Base-by-base conservation (phyloP, 1,140 invertebrate species). In the Chironomus striatipennis region DNA sequence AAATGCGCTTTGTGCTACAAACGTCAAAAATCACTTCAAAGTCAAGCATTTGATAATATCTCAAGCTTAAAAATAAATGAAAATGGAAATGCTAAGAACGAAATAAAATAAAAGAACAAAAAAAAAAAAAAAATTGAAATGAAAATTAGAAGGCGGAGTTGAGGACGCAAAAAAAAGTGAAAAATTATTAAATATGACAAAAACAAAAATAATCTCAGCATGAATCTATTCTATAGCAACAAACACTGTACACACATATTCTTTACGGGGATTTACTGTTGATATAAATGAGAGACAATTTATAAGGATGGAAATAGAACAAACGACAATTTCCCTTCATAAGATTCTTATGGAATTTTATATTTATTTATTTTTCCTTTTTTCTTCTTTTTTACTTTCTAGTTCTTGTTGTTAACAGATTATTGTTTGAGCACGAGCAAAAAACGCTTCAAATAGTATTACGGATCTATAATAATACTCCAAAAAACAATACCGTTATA, bases 101-200 rank as follows among this genome's bases (percentile, higher is more conserved):
- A 34, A 34, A 34, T 2, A 2, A 34, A 34, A 2, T 2, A 2
- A 34, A 34, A 34, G 5, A 5, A 34, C 9, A 1, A 70, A 70
- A 18, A 70, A 18, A 20, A 70, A 70, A 70, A 70, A 9, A n/a
- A n/a, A n/a, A n/a, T n/a, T n/a, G n/a, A n/a, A 10, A 70, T 21
- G 6, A 70, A 70, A 70, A 70, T 9, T 10, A 70, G 65, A 10
- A 9, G 4, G 17, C 65, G 18, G 18, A 57, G 47, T 7, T 12
- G 47, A 47, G 47, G 24, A 57, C 12, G 18, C 6, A 2, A 57
- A 57, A n/a, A 20, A 18, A 70, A 70, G 20, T 70, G 65, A 70
- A 70, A 70, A 70, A 70, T 70, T 70, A 70, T 70, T 20, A 70
- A 70, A 70, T 57, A n/a, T 70, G 65, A 70, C 65, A 70, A 70